phyloP scores from a whole-genome alignment of 92 coral and sea anemone genomes.

The Epizoanthus illoricatus region DNA sequence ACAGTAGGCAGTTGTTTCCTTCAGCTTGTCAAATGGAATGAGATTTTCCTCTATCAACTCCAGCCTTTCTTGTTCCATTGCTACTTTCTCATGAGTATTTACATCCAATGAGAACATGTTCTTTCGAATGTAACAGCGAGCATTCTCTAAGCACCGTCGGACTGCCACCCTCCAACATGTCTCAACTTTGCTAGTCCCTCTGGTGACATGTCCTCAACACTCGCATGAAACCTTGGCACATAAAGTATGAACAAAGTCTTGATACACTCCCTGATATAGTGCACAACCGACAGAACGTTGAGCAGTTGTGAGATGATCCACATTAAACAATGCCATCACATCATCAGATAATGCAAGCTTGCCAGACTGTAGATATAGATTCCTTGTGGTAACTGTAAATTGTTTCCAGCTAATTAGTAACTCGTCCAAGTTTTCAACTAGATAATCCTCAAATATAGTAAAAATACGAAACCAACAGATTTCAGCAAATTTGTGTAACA shows the following conservation, averaged over 20 bases:
- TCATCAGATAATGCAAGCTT: neutral
- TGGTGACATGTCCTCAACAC: no score
- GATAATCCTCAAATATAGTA: neutral
- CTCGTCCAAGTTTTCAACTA: neutral
- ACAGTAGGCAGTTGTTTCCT: neutral
- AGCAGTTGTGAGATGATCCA: neutral
- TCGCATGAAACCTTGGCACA: no score
- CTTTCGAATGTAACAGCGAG: neutral
- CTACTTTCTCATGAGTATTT: neutral
- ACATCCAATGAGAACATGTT: neutral
- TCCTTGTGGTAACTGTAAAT: neutral
- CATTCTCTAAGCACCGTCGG: neutral
- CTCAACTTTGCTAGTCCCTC: no score
- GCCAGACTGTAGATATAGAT: neutral
- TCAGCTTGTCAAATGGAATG: conserved; percentile 3
- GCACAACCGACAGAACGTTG: no score
- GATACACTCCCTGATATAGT: no score
- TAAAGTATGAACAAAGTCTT: no score
- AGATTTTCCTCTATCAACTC: conserved; percentile 5
- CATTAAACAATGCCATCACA: neutral
- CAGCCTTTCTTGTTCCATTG: neutral
- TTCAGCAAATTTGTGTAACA: neutral
- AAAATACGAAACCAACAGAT: neutral
- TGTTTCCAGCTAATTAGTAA: neutral
- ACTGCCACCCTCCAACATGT: conserved; percentile 2